phyloP scores from a whole-genome alignment of 2,797 vertebrate genomes.

The Merluccius polli region DNA sequence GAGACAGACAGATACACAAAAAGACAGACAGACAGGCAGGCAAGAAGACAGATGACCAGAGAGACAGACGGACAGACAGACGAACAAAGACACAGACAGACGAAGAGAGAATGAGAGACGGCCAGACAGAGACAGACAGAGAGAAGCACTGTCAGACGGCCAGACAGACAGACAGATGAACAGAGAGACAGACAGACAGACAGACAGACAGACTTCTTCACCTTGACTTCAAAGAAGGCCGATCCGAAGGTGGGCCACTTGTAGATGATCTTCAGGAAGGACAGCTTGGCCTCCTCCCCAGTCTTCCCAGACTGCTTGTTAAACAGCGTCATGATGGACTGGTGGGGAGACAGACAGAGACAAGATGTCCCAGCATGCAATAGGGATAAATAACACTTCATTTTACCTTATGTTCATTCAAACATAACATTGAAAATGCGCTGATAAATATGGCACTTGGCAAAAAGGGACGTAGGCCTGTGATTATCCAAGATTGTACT shows the following conservation, averaged over 20 bases:
- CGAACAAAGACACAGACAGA: not conserved
- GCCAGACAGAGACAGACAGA: not conserved
- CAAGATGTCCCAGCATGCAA: no score
- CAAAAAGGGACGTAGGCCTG: not conserved
- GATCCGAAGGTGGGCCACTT: constrained; percentile 98
- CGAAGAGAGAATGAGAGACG: not conserved
- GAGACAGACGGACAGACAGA: no score
- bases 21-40: not conserved
- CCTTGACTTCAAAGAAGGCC: constrained; percentile 98
- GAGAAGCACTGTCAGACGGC: not conserved
- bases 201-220: constrained; percentile 45
- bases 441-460: no score
- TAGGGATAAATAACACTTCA: no score
- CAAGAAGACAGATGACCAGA: no score
- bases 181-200: not conserved
- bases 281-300: constrained; percentile 90
- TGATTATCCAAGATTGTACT: not conserved
- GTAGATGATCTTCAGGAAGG: constrained; percentile 91
- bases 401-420: no score
- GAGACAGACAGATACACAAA: not conserved
- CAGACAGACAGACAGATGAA: not conserved
- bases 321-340: constrained; percentile 89
- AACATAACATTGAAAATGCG: no score
- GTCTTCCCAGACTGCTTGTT: constrained; percentile 91
- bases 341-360: constrained; percentile 25